phyloP scores from a whole-genome alignment of 2,113 vertebrate species.

The Phaethon lepturus region DNA sequence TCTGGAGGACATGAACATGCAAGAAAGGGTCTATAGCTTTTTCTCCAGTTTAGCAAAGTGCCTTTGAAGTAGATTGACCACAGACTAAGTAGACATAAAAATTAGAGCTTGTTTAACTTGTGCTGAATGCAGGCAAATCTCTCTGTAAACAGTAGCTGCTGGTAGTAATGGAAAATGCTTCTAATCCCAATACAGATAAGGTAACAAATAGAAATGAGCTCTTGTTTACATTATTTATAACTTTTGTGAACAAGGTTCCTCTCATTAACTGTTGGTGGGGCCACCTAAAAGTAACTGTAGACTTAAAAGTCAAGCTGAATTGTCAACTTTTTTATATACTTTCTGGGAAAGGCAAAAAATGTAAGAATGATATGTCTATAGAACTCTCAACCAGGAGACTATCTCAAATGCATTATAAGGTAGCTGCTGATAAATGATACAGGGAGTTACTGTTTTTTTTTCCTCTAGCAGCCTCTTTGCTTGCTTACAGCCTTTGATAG shows the following conservation, averaged over 20 bases:
- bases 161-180: slow-evolving; percentile 14
- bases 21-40: slow-evolving; percentile 16
- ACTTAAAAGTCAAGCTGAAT: neutral
- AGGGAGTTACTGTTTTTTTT: neutral
- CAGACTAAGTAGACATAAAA: neutral
- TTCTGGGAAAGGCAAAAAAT: neutral
- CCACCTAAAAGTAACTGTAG: neutral
- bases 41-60: slow-evolving; percentile 12
- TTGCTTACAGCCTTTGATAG: neutral
- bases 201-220: neutral
- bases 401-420: neutral
- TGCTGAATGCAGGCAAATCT: neutral
- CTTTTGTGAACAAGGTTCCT: neutral
- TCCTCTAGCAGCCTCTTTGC: neutral
- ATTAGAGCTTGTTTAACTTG: slow-evolving; percentile 2
- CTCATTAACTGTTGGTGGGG: neutral
- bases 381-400: neutral
- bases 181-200: neutral
- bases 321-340: neutral
- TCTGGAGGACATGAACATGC: neutral
- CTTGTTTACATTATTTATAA: slow-evolving; percentile 1
- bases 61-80: neutral
- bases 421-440: neutral
- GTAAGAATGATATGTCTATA: neutral
- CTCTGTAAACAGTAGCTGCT: neutral